Evolutionary conservation across 2,888 invertebrate species (phyloP), one percentile per base, ranked within the genome.

Genomic region (Idaea biselata): DNA sequence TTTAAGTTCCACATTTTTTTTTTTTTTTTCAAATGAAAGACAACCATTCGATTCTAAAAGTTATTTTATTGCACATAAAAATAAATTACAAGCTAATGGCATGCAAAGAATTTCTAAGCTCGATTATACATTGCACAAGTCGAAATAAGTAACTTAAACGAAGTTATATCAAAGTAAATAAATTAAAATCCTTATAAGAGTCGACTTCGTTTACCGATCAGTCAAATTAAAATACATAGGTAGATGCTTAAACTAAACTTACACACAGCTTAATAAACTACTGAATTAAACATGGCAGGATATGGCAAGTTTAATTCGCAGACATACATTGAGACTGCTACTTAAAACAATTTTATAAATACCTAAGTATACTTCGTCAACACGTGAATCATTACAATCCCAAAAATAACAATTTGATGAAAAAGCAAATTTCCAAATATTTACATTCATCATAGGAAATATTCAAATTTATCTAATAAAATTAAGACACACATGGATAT

Each of bases 241-340:
- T 3, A 14, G 8, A 44, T 11, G 14, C 44, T 8, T 44, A 44
- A 14, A 8, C 44, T 8, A 44, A 44, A 44, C 1, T 44, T 44
- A 14, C 16, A 31, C 60, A 64, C 18, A 59, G 62, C 63, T 60
- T 67, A 65, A 65, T 60, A 68, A 74, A 74, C 67, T 8, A 44
- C 14, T 73, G 88, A 88, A 88, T 89, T 86, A 90, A 90, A 89
- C 90, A 89, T 89, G 87, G 88, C 88, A 79, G 79, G 68, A 67
- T 85, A 91, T 91, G 91, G 91, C 88, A 86, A 84, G 90, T 89
- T 90, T 88, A 90, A 90, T 88, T 88, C 86, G 71, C 68, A 73
- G 75, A 80, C 76, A 69, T 56, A 18, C 25, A 59, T 54, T 54
- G 57, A 58, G 31, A 58, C 56, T 44, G n/a, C 57, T 18, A 25